Evolutionary conservation across 2,797 vertebrate species (phyloP).

Genomic region (Acrossocheilus wenchowensis): DNA sequence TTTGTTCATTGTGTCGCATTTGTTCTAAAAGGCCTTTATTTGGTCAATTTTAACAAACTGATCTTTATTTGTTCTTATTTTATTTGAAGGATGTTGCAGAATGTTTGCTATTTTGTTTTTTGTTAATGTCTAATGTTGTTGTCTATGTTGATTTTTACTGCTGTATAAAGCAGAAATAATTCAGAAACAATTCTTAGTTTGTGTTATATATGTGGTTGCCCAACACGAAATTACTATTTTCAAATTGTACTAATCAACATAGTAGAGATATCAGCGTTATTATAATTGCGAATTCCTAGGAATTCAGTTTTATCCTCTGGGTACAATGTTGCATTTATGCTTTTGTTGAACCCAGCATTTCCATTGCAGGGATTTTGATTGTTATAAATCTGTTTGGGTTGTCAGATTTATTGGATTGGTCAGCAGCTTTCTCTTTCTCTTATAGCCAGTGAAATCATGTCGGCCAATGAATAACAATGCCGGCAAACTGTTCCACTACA

Average conservation of each 20-base stretch:
- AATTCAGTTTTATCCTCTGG: not conserved
- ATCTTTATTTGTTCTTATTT: too few species aligned
- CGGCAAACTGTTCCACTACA: constrained; percentile 94
- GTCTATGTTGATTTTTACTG: too few species aligned
- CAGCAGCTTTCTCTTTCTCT: constrained; percentile 7
- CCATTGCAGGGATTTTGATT: not conserved
- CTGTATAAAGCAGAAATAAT: not conserved
- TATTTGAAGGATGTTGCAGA: too few species aligned
- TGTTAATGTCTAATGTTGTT: too few species aligned
- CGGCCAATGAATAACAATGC: constrained; percentile 96
- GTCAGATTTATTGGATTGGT: not conserved
- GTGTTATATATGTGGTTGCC: not conserved
- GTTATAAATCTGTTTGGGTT: not conserved
- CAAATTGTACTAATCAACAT: not conserved
- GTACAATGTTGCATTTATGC: not conserved
- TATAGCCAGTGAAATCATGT: constrained; percentile 87
- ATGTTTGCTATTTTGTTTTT: too few species aligned
- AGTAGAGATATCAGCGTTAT: not conserved
- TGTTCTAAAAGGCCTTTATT: too few species aligned
- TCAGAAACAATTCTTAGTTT: not conserved
- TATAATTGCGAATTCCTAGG: not conserved
- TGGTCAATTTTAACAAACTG: too few species aligned
- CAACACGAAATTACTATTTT: not conserved
- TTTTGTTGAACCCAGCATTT: not conserved
- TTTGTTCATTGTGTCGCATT: too few species aligned